Evolutionary conservation across 2,113 vertebrate species (phyloP).

Genomic region (Cepphus grylle): DNA sequence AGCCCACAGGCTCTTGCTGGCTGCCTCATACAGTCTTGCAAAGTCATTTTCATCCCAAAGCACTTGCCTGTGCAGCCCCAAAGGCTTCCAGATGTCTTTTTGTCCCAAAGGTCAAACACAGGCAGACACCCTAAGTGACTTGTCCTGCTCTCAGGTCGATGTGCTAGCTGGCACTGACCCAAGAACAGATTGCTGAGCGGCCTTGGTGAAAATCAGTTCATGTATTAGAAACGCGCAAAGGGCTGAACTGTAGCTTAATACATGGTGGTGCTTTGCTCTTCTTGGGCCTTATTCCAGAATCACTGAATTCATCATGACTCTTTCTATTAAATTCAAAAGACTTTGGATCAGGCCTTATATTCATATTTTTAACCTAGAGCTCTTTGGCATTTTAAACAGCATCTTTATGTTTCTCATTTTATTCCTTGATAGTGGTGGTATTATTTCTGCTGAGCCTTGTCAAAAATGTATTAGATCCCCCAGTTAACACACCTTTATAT

Average conservation of each 20-base stretch:
- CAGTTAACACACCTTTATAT: not conserved
- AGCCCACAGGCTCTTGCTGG: not conserved
- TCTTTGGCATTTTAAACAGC: not conserved
- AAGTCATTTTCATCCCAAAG: not conserved
- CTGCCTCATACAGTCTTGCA: not conserved
- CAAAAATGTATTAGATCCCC: not conserved
- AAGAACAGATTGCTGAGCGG: not conserved
- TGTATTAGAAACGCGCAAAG: not conserved
- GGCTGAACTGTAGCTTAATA: not conserved
- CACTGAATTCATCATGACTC: not conserved
- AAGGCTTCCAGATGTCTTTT: not conserved
- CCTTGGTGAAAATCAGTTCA: not conserved
- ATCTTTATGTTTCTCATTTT: not conserved
- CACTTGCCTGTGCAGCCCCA: not conserved
- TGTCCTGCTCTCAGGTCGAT: not conserved
- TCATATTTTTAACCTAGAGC: not conserved
- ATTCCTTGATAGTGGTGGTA: not conserved
- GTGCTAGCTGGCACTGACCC: not conserved
- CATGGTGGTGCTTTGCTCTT: not conserved
- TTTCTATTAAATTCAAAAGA: not conserved
- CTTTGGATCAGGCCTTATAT: not conserved
- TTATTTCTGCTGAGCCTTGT: not conserved
- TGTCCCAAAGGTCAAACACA: not conserved
- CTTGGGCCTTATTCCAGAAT: not conserved
- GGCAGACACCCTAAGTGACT: not conserved